Base-by-base conservation (phyloP, 2,888 invertebrate species). In the Drosophila pseudotakahashii region DNA sequence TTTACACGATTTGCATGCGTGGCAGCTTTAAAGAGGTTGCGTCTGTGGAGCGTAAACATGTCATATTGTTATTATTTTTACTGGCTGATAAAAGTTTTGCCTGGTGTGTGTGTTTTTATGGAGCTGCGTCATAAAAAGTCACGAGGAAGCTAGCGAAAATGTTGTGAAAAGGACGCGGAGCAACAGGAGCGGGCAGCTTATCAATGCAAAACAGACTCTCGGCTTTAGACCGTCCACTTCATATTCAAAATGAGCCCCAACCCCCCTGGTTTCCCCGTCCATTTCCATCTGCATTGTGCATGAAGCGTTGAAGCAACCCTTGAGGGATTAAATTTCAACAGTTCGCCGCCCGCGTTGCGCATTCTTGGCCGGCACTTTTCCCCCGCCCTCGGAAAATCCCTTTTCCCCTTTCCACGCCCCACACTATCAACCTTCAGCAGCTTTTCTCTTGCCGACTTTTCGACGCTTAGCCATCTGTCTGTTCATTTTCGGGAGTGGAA, bases 311-410 rank as follows among this genome's bases (percentile, higher is more conserved):
- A 86, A 81, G 85, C 86, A 81, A 86, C 85, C 88, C 88, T 86
- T 88, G 81, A 86, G 83, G 88, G 86, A 88, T 86, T 86, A 88
- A 79, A 86, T 86, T 86, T 88, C 83, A 86, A 78, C 88, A 85
- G 81, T 79, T 81, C 76, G 68, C 74, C 55, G 73, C 54, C 72
- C 77, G 71, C 80, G 73, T 70, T 84, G 81, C 83, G 81, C 82
- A 84, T 87, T 87, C 82, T 84, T 87, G 70, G 75, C 79, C 73
- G 52, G 73, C 81, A 81, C 81, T 79, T 79, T 57, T 67, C 62
- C 11, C 69, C 69, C 57, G 51, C 66, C 68, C 59, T 23, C 48
- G 55, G 68, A 58, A 66, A 70, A 59, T 47, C 58, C 47, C 9
- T 10, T 36, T 47, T 7, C 36, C 54, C 23, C 2, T 3, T 4